Percentiles rank a stretch among this genome's conserved stretches.
Evolutionary conservation across 2,797 vertebrate species (phyloP).

Genomic region (Pterois miles): DNA sequence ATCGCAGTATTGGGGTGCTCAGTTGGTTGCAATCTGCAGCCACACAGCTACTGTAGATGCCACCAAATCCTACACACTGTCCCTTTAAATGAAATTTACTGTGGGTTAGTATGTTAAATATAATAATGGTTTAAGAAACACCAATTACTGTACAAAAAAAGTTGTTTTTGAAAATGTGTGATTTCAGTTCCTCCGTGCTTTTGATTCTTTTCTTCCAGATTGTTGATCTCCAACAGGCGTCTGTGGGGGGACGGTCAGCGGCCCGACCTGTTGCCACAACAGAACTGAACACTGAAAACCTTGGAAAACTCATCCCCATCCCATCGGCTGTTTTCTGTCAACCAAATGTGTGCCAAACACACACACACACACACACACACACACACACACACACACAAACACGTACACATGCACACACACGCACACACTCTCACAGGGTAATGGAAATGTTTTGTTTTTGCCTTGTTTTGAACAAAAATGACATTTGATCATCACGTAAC

Average conservation of each 20-base stretch:
- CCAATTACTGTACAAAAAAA: background rate
- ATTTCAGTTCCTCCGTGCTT: constrained; percentile 5
- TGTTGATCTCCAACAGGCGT: constrained; percentile 61
- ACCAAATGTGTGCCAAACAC: constrained; percentile 83
- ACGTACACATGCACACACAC: background rate
- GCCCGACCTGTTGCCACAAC: constrained; percentile 61
- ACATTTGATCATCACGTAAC: constrained; percentile 56
- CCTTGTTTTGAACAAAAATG: constrained; percentile 53
- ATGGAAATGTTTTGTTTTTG: constrained; percentile 32
- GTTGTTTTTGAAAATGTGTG: background rate
- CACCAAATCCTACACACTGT: too few relatives aligned
- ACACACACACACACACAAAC: constrained; percentile 6
- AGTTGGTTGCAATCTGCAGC: too few relatives aligned
- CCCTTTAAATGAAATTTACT: background rate
- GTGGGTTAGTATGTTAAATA: background rate
- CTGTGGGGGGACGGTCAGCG: constrained; percentile 19
- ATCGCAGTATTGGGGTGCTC: too few relatives aligned
- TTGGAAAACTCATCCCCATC: constrained; percentile 65
- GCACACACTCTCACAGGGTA: constrained; percentile 27
- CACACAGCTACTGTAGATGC: too few relatives aligned
- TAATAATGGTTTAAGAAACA: background rate
- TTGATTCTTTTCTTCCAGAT: constrained; percentile 66
- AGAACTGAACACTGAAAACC: constrained; percentile 55
- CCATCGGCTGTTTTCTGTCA: constrained; percentile 72
- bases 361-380: constrained; percentile 9